Conservation (phyloP, 2,113 vertebrate species). For the Procavia capensis region DNA sequence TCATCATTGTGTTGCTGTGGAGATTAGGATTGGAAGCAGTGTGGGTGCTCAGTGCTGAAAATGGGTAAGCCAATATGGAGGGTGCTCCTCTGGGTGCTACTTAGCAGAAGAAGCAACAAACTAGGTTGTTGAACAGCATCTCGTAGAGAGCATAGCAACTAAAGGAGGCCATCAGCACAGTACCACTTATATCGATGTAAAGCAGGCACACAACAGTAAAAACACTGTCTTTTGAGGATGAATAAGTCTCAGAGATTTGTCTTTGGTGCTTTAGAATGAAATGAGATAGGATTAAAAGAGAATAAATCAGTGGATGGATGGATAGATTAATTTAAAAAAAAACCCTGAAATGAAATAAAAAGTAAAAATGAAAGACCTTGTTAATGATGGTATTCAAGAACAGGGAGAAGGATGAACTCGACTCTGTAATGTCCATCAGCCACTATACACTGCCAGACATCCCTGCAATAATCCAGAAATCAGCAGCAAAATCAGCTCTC, state of each 20-base stretch:
- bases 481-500: neutral
- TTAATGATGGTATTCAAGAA: neutral
- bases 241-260: neutral
- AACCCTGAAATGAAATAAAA: conserved; percentile 13
- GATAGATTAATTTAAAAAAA: neutral
- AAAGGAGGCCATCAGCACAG: neutral
- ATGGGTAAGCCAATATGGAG: neutral
- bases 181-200: conserved; percentile 3
- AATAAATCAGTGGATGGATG: neutral
- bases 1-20: neutral
- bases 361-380: neutral
- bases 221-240: neutral
- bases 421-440: neutral
- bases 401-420: neutral
- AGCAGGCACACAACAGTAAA: neutral
- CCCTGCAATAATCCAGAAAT: neutral
- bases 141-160: neutral
- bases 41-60: neutral
- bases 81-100: neutral
- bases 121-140: neutral
- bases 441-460: neutral
- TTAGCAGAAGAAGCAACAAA: conserved; percentile 16
- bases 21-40: neutral
- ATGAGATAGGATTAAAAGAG: neutral
- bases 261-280: neutral